Evolutionary conservation across 2,113 vertebrate species (phyloP).

Genomic region (Amphiprion ocellaris): DNA sequence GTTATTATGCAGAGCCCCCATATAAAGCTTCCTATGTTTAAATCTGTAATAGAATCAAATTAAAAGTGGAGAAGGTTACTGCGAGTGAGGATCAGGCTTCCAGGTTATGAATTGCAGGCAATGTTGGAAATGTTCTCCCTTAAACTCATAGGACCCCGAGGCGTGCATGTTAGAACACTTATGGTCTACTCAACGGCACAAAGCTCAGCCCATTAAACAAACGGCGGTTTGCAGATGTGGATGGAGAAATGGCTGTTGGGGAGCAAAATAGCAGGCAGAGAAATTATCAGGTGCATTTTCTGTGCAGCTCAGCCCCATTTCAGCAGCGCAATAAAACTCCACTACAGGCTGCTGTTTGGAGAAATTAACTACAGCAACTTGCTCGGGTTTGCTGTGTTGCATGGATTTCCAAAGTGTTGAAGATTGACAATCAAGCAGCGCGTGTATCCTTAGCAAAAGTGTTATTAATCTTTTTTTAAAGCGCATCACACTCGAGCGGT

Average conservation of each 20-base stretch:
- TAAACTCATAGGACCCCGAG: conserved; percentile 63
- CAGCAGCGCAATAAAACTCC: conserved; percentile 40
- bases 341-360: conserved; percentile 45
- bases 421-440: background rate
- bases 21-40: conserved; percentile 41
- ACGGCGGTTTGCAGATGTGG: conserved; percentile 55
- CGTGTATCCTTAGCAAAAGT: conserved; percentile 48
- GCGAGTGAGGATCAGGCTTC: conserved; percentile 44
- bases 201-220: conserved; percentile 74
- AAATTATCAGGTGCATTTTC: conserved; percentile 61
- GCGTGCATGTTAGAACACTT: conserved; percentile 69
- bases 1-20: conserved; percentile 53
- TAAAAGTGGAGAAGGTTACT: conserved; percentile 26
- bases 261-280: conserved; percentile 34
- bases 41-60: conserved; percentile 57
- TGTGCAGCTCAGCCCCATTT: conserved; percentile 17
- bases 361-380: conserved; percentile 27
- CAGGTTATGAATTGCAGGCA: conserved; percentile 65
- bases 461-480: conserved; percentile 56
- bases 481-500: conserved; percentile 53
- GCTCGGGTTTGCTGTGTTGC: background rate
- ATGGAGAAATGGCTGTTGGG: conserved; percentile 52
- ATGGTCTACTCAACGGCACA: conserved; percentile 54
- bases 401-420: background rate
- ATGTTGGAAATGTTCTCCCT: conserved; percentile 58